phyloP scores from a whole-genome alignment of 2,797 vertebrate species.

The Protosalanx chinensis region DNA sequence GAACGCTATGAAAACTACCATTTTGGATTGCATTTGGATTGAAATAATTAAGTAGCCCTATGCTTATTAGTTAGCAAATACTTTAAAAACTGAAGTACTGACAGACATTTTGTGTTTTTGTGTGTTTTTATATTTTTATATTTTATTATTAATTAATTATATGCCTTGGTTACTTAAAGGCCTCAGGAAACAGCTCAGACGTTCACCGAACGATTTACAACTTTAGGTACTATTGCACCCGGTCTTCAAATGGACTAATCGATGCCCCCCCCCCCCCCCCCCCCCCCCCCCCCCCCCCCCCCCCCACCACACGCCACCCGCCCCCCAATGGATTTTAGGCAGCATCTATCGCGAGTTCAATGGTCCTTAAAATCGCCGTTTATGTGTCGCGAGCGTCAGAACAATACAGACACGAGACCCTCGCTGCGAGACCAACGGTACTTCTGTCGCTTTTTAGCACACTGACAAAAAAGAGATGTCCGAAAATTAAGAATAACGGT shows the following conservation, averaged over 20 bases:
- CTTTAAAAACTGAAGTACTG: no score
- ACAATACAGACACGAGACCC: conserved; percentile 70
- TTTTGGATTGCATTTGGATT: no score
- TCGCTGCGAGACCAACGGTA: conserved; percentile 69
- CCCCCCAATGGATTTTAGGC: conserved; percentile 59
- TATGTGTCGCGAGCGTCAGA: conserved; percentile 64
- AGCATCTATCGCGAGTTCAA: conserved; percentile 75
- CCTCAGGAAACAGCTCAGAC: neutral
- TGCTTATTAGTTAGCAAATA: no score
- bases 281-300: conserved; percentile 12
- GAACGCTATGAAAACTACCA: no score
- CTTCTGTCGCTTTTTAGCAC: conserved; percentile 46
- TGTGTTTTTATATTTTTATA: neutral
- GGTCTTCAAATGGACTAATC: conserved; percentile 55
- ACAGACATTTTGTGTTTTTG: no score
- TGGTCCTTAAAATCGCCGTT: conserved; percentile 77
- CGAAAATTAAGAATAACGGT: neutral
- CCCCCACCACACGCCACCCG: no score
- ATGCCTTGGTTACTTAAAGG: neutral
- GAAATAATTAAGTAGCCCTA: no score
- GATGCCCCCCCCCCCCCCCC: conserved; percentile 48
- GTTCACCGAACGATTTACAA: conserved; percentile 34
- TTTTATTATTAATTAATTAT: conserved; percentile 21
- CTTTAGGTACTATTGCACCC: conserved; percentile 29
- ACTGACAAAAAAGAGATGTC: conserved; percentile 32